Conservation (phyloP, 2,888 invertebrate genomes). For the Mantis religiosa region DNA sequence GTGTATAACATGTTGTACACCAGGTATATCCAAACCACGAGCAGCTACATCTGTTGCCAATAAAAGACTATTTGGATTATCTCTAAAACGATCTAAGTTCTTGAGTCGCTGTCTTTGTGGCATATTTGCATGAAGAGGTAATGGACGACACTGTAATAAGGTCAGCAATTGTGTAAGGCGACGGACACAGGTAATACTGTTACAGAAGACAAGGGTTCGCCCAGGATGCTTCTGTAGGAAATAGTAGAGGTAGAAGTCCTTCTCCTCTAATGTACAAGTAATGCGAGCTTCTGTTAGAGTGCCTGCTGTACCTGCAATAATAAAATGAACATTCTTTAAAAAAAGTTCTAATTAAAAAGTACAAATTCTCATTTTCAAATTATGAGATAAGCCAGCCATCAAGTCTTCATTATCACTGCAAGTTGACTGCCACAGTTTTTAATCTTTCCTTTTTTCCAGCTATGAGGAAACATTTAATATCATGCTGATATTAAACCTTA, state of each 20-base stretch:
- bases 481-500: too few species aligned
- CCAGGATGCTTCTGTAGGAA: slow-evolving; percentile 81
- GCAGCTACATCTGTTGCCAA: slow-evolving; percentile 97
- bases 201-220: slow-evolving; percentile 88
- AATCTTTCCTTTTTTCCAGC: too few species aligned
- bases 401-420: too few species aligned
- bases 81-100: slow-evolving; percentile 85
- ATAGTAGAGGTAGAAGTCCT: slow-evolving; percentile 91
- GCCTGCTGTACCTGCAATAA: slow-evolving; percentile 66
- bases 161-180: slow-evolving; percentile 54
- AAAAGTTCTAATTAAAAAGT: neutral
- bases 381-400: too few species aligned
- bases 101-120: slow-evolving; percentile 89
- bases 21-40: slow-evolving; percentile 90
- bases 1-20: slow-evolving; percentile 92
- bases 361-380: neutral
- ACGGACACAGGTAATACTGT: slow-evolving; percentile 89
- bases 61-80: slow-evolving; percentile 66
- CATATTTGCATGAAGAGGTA: slow-evolving; percentile 86
- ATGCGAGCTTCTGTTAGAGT: slow-evolving; percentile 82
- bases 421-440: too few species aligned
- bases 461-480: too few species aligned
- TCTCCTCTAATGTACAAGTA: slow-evolving; percentile 70
- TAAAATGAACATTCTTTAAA: slow-evolving; percentile 3
- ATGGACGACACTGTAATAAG: slow-evolving; percentile 62